Evolutionary conservation across 2,888 invertebrate species (phyloP), one percentile per base, ranked within the genome.

Genomic region (Palloptera scutellata): DNA sequence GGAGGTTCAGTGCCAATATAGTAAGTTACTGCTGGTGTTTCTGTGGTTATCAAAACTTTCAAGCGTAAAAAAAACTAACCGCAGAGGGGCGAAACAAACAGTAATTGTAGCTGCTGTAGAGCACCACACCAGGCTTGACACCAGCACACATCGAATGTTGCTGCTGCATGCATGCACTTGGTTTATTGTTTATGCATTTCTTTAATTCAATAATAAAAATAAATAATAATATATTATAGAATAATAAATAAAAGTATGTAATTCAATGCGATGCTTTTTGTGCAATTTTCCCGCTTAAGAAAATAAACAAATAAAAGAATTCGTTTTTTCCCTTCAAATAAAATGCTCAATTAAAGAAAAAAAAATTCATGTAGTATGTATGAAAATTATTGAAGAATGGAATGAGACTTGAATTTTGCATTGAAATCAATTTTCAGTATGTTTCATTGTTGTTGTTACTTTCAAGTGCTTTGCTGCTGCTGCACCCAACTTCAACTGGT

Each of bases 211-310:
- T 19, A 20, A 57, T 57, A 40, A 10, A 59, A 17, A 43, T 17
- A 59, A 58, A 40, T 66, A 60, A 30, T n/a, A n/a, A n/a, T n/a
- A 30, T 30, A 30, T 30, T 30, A 30, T 30, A 30, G 30, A 30
- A 30, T 30, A 30, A 30, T 30, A 30, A 30, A 30, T 30, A 30
- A 30, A 30, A 30, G 53, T 48, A 60, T n/a, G 77, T 74, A 79
- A 77, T 66, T 67, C 65, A 76, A 77, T 57, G 40, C 75, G 74
- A 68, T 76, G 72, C 75, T 79, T 79, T 77, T 61, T 51, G 60
- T 48, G 58, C 19, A 43, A 15, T 43, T 58, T 58, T 43, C 43
- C 19, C 57, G 60, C 60, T 45, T 48, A 61, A 45, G 60, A 19
- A 61, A 61, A 61, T 61, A 61, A 45, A 48, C 19, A 61, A 15